Evolutionary conservation across 2,113 vertebrate genomes (phyloP).

Genomic region (Sula dactylatra): DNA sequence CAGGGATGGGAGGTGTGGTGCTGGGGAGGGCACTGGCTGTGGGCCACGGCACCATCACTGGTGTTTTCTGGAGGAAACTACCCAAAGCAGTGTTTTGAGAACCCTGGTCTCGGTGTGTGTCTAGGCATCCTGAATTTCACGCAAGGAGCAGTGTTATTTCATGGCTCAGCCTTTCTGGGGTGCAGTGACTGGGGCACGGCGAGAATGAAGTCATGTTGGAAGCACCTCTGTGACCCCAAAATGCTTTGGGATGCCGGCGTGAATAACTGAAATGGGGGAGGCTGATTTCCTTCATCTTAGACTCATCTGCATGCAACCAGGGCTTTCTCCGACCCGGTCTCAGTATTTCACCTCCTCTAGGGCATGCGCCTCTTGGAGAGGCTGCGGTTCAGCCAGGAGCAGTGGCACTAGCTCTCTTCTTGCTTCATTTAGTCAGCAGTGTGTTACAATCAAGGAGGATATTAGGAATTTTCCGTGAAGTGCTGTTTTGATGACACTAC

Average conservation of each 20-base stretch:
- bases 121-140: background rate
- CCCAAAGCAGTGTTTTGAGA: background rate
- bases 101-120: no score
- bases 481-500: background rate
- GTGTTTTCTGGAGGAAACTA: background rate
- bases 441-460: background rate
- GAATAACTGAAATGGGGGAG: background rate
- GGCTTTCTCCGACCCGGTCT: background rate
- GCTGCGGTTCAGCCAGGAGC: background rate
- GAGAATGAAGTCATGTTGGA: background rate
- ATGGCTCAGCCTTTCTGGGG: background rate
- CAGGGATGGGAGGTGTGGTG: background rate
- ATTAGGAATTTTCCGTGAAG: background rate
- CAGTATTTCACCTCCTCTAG: background rate
- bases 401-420: background rate
- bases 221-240: background rate
- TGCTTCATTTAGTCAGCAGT: background rate
- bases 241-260: background rate
- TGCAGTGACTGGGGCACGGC: fast-evolving
- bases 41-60: background rate
- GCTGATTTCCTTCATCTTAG: background rate
- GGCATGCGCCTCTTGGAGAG: fast-evolving
- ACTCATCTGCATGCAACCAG: background rate
- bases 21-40: background rate
- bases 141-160: background rate